Base-by-base conservation (phyloP, 2,888 invertebrate species). In the Chaetogeoica ovagalla region DNA sequence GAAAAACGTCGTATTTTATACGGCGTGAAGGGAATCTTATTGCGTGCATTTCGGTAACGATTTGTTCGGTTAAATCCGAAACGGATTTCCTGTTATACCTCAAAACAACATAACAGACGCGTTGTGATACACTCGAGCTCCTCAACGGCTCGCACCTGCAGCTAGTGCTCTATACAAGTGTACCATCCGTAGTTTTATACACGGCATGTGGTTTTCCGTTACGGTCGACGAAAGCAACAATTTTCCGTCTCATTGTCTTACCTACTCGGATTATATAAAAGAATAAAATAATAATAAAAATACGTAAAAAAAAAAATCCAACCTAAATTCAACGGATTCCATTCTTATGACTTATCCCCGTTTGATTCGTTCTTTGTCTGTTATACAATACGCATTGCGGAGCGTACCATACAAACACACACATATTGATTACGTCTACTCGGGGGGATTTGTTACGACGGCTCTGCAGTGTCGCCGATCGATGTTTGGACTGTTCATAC, bases 71-170 rank as follows among this genome's bases (percentile, higher is more conserved):
- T 79, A 71, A 79, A 79, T 79, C 79, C 79, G 71, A 77, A 77
- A 77, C 77, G 77, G 77, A 77, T 77, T 77, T 77, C 77, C 77
- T 77, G 77, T 77, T 77, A n/a, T n/a, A 77, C 52, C 70, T n/a
- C 57, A 65, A 30, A 2, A 4, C 4, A 79, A 77, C 60, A 77
- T 60, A 66, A 75, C 23, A 69, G n/a, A 71, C 69, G 23, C 52
- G 52, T 71, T 71, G 30, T 30, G 79, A 71, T 63, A 79, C 79
- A 79, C 79, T 71, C 65, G 79, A 79, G 55, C 63, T 71, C 43
- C 71, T 79, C 63, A 43, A 43, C 71, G 62, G 30, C 71, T 48
- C 13, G 48, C 79, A 79, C 79, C 79, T 79, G 79, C n/a, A n/a
- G n/a, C n/a, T n/a, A n/a, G n/a, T 71, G 43, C 71, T 21, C 13